Base-by-base conservation (phyloP, 2,797 vertebrate species). In the Melanotaenia pygmaea region DNA sequence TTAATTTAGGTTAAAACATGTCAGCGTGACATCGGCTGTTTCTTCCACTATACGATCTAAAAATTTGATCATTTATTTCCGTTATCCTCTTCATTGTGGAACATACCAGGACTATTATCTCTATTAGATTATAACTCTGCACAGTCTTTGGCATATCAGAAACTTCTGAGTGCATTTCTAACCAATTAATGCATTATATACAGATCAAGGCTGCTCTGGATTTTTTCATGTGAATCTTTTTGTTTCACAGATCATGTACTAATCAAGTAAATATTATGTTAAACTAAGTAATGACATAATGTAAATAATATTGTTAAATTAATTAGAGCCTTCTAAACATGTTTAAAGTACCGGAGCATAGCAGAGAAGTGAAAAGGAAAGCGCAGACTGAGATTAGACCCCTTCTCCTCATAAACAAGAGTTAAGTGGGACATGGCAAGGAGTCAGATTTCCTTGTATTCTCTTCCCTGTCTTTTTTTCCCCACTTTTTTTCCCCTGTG, bases 391-490 rank as follows among this genome's bases (percentile, higher is more conserved):
- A 81, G 88, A 89, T 91, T 72, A 82, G 79, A 90, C 64, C 77
- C 86, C 83, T 79, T 89, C 87, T 89, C 74, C 88, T 88, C 83
- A 89, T 87, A 91, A 91, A 93, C 89, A 91, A 89, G 77, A 90
- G 85, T 87, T 86, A 89, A 92, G 86, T 91, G 90, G 88, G 89
- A 86, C 88, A 90, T 81, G 74, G 85, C 70, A 89, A 79, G 92
- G 93, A 94, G 88, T 95, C 94, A 92, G 89, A 89, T 95, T 94
- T 94, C 94, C 92, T 90, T 86, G 86, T 93, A 89, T 93, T 93
- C 91, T 94, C 87, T 86, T 85, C 86, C 81, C 88, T 68, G 76
- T 92, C 86, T 87, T 81, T 91, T 91, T 92, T 91, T 87, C 90
- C 91, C 88, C 86, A 88, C 91, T 58, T 90, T 89, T 91, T 93